These are phyloP conservation scores for Drosophila aff. DNA, from an alignment of 1,140 invertebrate genomes.

Conservation along the genomic window DNA sequence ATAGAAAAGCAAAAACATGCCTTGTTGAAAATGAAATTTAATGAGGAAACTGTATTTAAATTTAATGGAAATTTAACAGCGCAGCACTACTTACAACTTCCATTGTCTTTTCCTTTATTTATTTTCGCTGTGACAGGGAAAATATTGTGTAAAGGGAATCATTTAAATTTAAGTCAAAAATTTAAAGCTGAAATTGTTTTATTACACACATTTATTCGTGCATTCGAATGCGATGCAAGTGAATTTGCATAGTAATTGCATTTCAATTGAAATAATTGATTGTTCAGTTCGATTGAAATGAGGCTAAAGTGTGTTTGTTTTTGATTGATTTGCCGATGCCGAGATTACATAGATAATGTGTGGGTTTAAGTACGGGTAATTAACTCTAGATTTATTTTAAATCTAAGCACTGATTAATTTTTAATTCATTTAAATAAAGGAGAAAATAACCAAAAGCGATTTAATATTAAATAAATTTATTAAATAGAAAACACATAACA, in stretches of 20 bases:
- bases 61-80: slow-evolving; percentile 23
- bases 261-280: slow-evolving; percentile 39
- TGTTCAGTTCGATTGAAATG: slow-evolving; percentile 24
- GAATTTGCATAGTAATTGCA: slow-evolving; percentile 51
- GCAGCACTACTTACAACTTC: background rate
- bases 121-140: background rate
- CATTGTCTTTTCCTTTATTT: slow-evolving; percentile 7
- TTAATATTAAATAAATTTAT: background rate
- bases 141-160: slow-evolving; percentile 26
- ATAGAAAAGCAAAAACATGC: background rate
- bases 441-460: too few relatives aligned
- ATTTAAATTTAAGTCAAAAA: slow-evolving; percentile 42
- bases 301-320: slow-evolving; percentile 24
- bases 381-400: background rate
- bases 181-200: slow-evolving; percentile 39
- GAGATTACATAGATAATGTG: slow-evolving; percentile 14
- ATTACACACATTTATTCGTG: slow-evolving; percentile 14
- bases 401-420: background rate
- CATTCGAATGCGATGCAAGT: slow-evolving; percentile 8
- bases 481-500: background rate
- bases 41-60: slow-evolving; percentile 6
- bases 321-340: slow-evolving; percentile 38
- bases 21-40: background rate
- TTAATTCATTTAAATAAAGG: background rate
- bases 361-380: slow-evolving; percentile 2